phyloP scores from a whole-genome alignment of 2,888 invertebrate genomes.

The Theodoxus fluviatilis region DNA sequence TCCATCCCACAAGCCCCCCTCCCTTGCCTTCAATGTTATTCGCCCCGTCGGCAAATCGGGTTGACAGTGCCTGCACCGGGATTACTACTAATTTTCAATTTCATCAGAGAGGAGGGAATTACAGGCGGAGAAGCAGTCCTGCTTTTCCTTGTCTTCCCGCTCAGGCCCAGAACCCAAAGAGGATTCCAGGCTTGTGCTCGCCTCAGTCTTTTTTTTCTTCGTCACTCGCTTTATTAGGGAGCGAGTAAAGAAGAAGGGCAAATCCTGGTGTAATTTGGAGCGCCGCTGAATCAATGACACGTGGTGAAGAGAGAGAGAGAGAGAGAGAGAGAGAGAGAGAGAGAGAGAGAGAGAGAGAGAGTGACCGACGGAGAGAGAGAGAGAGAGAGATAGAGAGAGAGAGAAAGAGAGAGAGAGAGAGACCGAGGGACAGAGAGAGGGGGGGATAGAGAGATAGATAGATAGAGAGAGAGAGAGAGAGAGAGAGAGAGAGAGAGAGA shows the following conservation, averaged over 20 bases:
- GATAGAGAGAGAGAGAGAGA: constrained; percentile 16
- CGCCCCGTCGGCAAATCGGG: constrained; percentile 15
- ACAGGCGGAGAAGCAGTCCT: neutral
- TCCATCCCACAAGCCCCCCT: constrained; percentile 15
- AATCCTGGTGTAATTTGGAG: neutral
- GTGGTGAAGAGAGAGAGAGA: neutral
- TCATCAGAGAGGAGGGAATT: constrained; percentile 9
- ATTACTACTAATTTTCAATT: constrained; percentile 27
- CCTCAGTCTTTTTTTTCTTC: no score
- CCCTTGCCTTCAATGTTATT: no score
- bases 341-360: neutral
- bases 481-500: constrained; percentile 8
- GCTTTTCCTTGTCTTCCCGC: constrained; percentile 19
- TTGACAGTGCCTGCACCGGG: constrained; percentile 4
- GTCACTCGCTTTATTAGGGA: no score
- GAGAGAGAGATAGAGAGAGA: neutral
- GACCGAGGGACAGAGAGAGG: constrained; percentile 9
- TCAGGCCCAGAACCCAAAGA: neutral
- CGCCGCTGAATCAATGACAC: no score
- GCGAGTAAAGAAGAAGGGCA: no score
- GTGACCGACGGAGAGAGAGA: neutral
- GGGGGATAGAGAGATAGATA: constrained; percentile 13
- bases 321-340: neutral
- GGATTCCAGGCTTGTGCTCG: no score
- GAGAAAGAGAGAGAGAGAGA: no score